Evolutionary conservation across 2,888 invertebrate species (phyloP).

Genomic region (Hoplodrina ambigua): DNA sequence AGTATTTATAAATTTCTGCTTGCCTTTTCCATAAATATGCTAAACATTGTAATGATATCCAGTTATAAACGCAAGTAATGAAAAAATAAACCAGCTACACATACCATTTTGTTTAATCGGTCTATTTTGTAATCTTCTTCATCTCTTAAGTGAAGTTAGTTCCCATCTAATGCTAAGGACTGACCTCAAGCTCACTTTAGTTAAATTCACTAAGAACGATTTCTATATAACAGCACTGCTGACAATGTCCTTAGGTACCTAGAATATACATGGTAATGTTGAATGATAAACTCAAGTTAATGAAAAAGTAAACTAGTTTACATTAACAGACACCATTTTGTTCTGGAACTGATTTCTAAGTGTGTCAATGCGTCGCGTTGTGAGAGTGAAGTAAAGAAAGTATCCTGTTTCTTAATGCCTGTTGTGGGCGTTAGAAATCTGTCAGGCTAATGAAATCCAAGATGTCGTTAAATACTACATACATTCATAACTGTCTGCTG

Average conservation of each 20-base stretch:
- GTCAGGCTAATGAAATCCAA: conserved; percentile 45
- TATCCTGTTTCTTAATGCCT: conserved; percentile 53
- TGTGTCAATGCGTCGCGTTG: conserved; percentile 35
- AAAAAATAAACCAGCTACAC: no score
- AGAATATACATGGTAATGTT: neutral
- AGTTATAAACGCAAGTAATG: neutral
- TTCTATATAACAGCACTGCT: no score
- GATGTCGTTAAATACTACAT: conserved; percentile 29
- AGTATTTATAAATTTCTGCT: neutral
- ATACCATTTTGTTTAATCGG: no score
- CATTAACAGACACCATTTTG: conserved; percentile 14
- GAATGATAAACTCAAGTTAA: neutral
- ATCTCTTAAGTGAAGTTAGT: no score
- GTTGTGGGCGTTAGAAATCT: conserved; percentile 53
- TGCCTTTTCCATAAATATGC: neutral
- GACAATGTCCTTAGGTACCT: no score
- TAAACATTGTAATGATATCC: neutral
- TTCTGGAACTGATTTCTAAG: conserved; percentile 32
- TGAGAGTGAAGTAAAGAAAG: conserved; percentile 55
- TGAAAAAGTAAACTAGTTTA: neutral
- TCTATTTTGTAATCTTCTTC: no score
- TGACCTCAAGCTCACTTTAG: no score
- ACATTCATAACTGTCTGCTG: conserved; percentile 21
- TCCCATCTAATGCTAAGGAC: no score
- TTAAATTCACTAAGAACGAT: no score